Evolutionary conservation across 2,113 vertebrate genomes (phyloP).

Genomic region (Elaphurus davidianus): DNA sequence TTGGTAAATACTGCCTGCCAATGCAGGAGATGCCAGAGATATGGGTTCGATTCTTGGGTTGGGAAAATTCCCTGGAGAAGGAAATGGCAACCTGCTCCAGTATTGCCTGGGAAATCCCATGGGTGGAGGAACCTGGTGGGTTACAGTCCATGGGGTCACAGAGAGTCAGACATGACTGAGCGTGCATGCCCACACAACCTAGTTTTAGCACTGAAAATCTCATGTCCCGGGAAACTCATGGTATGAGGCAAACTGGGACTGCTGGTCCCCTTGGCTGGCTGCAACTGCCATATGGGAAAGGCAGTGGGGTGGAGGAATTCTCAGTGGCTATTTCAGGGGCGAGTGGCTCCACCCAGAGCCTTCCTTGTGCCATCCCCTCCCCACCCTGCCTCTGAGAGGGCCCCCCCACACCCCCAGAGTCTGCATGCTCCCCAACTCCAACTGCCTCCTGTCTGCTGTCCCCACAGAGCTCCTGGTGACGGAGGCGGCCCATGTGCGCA

Average conservation of each 20-base stretch:
- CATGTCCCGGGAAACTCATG: not conserved
- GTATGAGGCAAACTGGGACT: not conserved
- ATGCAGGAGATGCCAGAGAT: not conserved
- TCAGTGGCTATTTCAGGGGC: not conserved
- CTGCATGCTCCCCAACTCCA: not conserved
- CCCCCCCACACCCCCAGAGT: not conserved
- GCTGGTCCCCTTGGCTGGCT: not conserved
- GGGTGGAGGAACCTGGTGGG: not conserved
- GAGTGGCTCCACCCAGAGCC: not conserved
- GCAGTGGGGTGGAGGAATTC: not conserved
- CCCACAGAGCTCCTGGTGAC: slow-evolving; percentile 89
- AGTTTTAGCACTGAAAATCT: not conserved
- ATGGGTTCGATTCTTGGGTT: not conserved
- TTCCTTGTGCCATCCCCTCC: not conserved
- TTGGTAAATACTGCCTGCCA: not conserved
- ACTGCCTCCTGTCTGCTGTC: not conserved
- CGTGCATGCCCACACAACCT: not conserved
- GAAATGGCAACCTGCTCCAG: not conserved
- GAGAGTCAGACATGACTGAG: not conserved
- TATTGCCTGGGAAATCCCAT: not conserved
- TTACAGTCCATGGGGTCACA: not conserved
- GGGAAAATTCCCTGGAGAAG: not conserved
- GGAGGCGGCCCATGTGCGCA: slow-evolving; percentile 91
- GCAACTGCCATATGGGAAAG: not conserved
- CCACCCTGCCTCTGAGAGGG: not conserved